Percentiles rank a stretch among this genome's conserved stretches.
Conservation (phyloP, 2,888 invertebrate species). For the Fissipunctia ypsillon region DNA sequence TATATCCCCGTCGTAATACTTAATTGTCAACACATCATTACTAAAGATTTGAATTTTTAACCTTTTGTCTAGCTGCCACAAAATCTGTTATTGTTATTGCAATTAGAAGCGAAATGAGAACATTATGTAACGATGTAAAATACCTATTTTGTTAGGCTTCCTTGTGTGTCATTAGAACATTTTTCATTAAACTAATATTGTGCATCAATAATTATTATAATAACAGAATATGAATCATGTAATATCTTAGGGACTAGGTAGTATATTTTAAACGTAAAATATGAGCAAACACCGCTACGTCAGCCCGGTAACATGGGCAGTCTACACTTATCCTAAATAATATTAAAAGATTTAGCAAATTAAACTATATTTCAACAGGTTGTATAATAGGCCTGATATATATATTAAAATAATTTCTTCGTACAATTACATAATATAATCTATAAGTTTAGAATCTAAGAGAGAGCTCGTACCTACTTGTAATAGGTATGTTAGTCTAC, state of each 20-base stretch:
- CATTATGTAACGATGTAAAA: neutral
- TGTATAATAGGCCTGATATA: slow-evolving; percentile 65
- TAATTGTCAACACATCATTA: neutral
- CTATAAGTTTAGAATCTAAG: slow-evolving; percentile 68
- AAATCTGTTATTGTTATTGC: neutral
- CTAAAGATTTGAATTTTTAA: neutral
- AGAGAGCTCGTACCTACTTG: slow-evolving; percentile 68
- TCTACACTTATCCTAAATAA: slow-evolving; percentile 43
- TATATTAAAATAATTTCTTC: slow-evolving; percentile 62
- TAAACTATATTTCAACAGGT: slow-evolving; percentile 57
- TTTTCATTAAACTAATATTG: slow-evolving; percentile 21
- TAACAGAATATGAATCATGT: slow-evolving; percentile 34
- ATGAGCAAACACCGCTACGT: slow-evolving; percentile 57
- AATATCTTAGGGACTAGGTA: slow-evolving; percentile 38
- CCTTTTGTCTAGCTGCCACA: slow-evolving; percentile 2
- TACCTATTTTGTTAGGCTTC: slow-evolving; percentile 1
- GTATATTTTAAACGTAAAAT: slow-evolving; percentile 41
- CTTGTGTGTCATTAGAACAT: neutral
- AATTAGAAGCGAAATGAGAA: neutral
- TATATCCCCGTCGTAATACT: neutral
- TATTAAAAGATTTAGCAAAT: slow-evolving; percentile 59
- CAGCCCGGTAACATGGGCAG: slow-evolving; percentile 48
- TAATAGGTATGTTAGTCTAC: slow-evolving; percentile 50
- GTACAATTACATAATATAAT: slow-evolving; percentile 35
- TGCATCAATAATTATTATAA: slow-evolving; percentile 30